Evolutionary conservation across 2,797 vertebrate genomes (phyloP), one percentile per base, ranked within the genome.

Genomic region (Sus cebifrons): DNA sequence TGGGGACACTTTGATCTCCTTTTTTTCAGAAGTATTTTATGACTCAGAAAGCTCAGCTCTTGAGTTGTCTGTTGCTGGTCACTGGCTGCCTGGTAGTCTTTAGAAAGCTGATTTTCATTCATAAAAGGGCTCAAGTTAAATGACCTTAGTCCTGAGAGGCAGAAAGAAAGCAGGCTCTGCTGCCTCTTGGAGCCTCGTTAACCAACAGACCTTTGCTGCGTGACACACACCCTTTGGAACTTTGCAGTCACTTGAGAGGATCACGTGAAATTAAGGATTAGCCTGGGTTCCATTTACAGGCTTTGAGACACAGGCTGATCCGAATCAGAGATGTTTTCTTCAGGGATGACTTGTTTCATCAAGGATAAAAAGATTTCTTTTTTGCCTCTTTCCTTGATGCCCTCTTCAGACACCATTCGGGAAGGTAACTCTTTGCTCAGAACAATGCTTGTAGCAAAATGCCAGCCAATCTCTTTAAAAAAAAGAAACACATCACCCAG

Each of bases 1-100:
- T 54, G 94, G 97, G 98, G 96, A 94, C 89, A 96, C 99, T 99
- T 99, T 99, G 99, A 99, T 99, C 99, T 99, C 98, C 98, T 98
- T 98, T 97, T 56, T 98, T 98, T 98, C 96, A 71, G 62, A 94
- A 91, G 93, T 84, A 77, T 70, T 98, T 96, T 94, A 98, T 96
- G 98, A 98, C 98, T 97, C 95, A 94, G 97, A 98, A 98, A 98
- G 94, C 98, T 97, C 96, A 87, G 96, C 98, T 98, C 97, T 98
- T 98, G 98, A 97, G 97, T 97, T 95, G 97, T 97, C 98, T 97
- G 78, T 97, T 96, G 98, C 97, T 97, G 98, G 95, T 94, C 97
- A 86, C 97, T 98, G 98, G 88, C 92, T 96, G 96, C 91, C 92
- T 93, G 94, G 96, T n/a, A 83, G 96, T 97, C 98, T 98, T 97